phyloP scores from a whole-genome alignment of 2,797 vertebrate species.

The Pteronotus mesoamericanus region DNA sequence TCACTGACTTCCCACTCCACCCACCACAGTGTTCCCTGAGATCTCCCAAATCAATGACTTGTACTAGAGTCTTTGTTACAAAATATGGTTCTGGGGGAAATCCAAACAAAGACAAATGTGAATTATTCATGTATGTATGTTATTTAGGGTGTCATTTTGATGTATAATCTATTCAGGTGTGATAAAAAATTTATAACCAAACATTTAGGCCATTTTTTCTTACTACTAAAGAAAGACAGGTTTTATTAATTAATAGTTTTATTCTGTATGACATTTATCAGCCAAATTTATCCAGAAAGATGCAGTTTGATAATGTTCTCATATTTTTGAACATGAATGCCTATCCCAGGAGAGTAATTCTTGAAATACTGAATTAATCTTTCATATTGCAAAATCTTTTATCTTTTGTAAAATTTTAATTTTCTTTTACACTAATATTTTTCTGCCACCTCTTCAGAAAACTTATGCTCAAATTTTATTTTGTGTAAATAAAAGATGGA shows the following conservation, averaged over 20 bases:
- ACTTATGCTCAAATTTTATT: conserved; percentile 44
- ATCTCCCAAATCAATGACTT: neutral
- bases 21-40: neutral
- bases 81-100: neutral
- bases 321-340: conserved; percentile 46
- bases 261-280: conserved; percentile 54
- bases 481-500: neutral
- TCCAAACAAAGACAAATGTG: conserved; percentile 30
- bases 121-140: conserved; percentile 3
- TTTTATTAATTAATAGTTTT: conserved; percentile 66
- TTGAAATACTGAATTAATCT: conserved; percentile 57
- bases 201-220: conserved; percentile 38
- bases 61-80: neutral
- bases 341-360: conserved; percentile 30
- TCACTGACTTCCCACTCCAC: neutral
- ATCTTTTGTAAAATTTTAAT: conserved; percentile 51
- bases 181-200: conserved; percentile 59
- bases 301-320: conserved; percentile 53
- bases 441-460: conserved; percentile 4
- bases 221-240: neutral
- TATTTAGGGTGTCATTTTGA: conserved; percentile 61
- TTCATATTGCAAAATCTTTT: conserved; percentile 43
- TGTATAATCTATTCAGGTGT: conserved; percentile 27
- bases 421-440: conserved; percentile 36
- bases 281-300: conserved; percentile 49